Percentiles rank a stretch among this genome's conserved stretches.
phyloP scores from a whole-genome alignment of 2,797 vertebrate genomes.

The Alcedo atthis region DNA sequence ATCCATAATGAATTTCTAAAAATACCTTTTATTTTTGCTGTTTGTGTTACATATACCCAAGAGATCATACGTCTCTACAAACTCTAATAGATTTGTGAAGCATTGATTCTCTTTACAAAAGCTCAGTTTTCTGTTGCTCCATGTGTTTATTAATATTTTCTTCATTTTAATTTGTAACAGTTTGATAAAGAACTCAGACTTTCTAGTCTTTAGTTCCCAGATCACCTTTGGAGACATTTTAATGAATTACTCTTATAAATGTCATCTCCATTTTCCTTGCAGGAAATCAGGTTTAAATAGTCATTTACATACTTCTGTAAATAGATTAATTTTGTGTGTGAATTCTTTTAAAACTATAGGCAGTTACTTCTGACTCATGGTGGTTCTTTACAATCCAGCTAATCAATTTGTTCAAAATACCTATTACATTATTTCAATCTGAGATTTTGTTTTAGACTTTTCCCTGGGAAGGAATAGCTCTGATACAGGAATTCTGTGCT shows the following conservation, averaged over 20 bases:
- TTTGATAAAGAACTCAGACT: background rate
- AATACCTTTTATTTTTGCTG: background rate
- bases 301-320: background rate
- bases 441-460: background rate
- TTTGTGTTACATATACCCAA: background rate
- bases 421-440: background rate
- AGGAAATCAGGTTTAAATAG: background rate
- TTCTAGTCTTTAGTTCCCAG: background rate
- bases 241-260: constrained; percentile 1
- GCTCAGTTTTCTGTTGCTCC: background rate
- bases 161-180: background rate
- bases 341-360: background rate
- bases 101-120: background rate
- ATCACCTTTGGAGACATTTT: background rate
- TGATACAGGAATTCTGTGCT: background rate
- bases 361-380: background rate
- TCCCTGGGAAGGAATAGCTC: background rate
- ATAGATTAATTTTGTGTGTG: background rate
- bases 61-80: background rate
- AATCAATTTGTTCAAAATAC: background rate
- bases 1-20: background rate
- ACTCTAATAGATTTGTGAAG: background rate
- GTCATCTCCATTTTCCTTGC: background rate
- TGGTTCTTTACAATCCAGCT: background rate
- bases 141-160: background rate